Conservation (phyloP, 1,140 invertebrate genomes). For the Vollenhovia emeryi region DNA sequence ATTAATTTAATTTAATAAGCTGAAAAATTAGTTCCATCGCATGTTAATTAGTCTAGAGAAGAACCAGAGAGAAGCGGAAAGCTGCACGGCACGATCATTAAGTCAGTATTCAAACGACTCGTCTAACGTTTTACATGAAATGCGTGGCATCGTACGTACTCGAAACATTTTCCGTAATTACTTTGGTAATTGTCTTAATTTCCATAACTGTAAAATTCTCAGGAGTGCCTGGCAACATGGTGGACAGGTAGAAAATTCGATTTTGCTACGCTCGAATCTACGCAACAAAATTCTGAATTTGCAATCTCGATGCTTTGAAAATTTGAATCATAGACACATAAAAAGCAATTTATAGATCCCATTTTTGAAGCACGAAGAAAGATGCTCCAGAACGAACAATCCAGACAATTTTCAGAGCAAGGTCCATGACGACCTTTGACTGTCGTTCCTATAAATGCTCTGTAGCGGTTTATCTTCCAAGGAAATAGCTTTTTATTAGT, state of each 20-base stretch:
- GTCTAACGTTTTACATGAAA: conserved; percentile 34
- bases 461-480: conserved; percentile 33
- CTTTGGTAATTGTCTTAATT: conserved; percentile 33
- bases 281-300: background rate
- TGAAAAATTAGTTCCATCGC: conserved; percentile 78
- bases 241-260: conserved; percentile 26
- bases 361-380: background rate
- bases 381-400: background rate
- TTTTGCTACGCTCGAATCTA: background rate
- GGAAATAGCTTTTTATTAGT: conserved; percentile 70
- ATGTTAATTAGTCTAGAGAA: conserved; percentile 75
- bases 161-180: conserved; percentile 24
- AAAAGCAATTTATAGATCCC: conserved; percentile 16
- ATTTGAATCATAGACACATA: background rate
- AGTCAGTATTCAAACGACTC: conserved; percentile 23
- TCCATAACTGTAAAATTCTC: conserved; percentile 5
- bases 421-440: background rate
- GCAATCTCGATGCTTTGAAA: background rate
- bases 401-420: conserved; percentile 59
- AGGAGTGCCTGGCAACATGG: background rate
- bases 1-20: conserved; percentile 82
- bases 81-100: conserved; percentile 31
- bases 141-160: conserved; percentile 7
- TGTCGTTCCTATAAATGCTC: conserved; percentile 61
- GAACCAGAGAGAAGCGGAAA: conserved; percentile 41